Conservation (phyloP, 2,113 vertebrate genomes). For the Jaculus jaculus region DNA sequence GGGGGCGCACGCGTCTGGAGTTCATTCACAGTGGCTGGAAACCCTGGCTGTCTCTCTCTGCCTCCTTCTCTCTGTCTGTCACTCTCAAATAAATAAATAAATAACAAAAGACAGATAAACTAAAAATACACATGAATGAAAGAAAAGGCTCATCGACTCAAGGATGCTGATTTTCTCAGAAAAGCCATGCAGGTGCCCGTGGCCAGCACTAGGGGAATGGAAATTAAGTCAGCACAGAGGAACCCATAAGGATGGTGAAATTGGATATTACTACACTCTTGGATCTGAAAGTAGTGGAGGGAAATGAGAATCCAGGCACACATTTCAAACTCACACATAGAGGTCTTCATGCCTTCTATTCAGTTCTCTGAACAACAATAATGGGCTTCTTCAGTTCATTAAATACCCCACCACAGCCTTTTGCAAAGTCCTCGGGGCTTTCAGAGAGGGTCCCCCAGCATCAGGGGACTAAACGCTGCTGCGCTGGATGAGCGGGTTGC, state of each 20-base stretch:
- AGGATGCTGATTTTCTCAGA: conserved; percentile 5
- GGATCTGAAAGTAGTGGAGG: conserved; percentile 13
- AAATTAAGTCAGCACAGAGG: background rate
- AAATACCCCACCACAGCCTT: background rate
- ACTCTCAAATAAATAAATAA: too few relatives aligned
- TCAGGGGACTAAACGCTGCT: background rate
- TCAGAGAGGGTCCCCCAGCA: background rate
- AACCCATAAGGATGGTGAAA: background rate
- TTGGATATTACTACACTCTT: background rate
- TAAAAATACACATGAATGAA: background rate
- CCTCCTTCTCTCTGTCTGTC: too few relatives aligned
- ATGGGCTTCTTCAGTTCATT: conserved; percentile 34
- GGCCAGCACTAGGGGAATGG: background rate
- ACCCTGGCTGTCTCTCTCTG: too few relatives aligned
- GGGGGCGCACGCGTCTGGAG: too few relatives aligned
- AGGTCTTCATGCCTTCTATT: background rate
- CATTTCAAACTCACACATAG: background rate
- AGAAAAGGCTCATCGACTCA: background rate
- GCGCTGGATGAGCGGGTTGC: background rate
- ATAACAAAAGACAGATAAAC: conserved; percentile 12
- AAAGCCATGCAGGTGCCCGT: background rate
- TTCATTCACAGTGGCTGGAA: too few relatives aligned
- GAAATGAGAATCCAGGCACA: conserved; percentile 42
- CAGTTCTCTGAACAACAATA: conserved; percentile 46
- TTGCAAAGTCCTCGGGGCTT: conserved; percentile 36